These are phyloP conservation scores for Tenthredo scrophulariae DNA, from an alignment of 2,888 invertebrate species.

Conservation along the genomic window DNA sequence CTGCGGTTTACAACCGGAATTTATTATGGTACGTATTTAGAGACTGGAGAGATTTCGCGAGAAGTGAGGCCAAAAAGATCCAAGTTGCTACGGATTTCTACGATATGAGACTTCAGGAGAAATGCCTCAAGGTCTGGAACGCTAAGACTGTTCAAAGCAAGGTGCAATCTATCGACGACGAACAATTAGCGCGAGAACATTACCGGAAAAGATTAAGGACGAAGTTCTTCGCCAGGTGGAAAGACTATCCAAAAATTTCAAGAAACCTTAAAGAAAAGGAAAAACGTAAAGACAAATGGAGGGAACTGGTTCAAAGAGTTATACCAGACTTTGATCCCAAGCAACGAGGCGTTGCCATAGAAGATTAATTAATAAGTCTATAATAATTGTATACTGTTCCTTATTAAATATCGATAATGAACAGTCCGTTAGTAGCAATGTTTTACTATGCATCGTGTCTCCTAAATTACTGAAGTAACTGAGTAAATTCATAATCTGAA, in stretches of 20 bases:
- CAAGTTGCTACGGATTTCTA: slow-evolving; percentile 88
- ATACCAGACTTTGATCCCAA: slow-evolving; percentile 73
- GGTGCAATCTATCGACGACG: slow-evolving; percentile 66
- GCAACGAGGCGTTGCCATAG: slow-evolving; percentile 65
- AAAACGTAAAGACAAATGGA: slow-evolving; percentile 69
- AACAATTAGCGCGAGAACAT: slow-evolving; percentile 61
- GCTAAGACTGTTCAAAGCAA: slow-evolving; percentile 77
- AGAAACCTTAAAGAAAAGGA: slow-evolving; percentile 71
- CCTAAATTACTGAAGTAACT: neutral
- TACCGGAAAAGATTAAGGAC: slow-evolving; percentile 63
- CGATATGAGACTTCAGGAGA: slow-evolving; percentile 82
- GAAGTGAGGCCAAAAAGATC: slow-evolving; percentile 78
- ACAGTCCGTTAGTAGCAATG: neutral
- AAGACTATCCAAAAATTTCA: slow-evolving; percentile 65
- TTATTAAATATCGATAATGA: neutral
- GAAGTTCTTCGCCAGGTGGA: slow-evolving; percentile 69
- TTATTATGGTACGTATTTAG: slow-evolving; percentile 63
- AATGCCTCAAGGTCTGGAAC: slow-evolving; percentile 80
- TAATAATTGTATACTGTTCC: neutral
- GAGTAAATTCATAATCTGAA: neutral
- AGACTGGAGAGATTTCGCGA: slow-evolving; percentile 64
- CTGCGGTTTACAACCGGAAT: slow-evolving; percentile 64
- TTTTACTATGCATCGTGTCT: neutral
- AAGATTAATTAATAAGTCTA: slow-evolving; percentile 59
- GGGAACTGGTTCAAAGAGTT: slow-evolving; percentile 71